A percentile compares a stretch with the other conserved stretches of the same genome.
These are phyloP conservation scores for Branchipolynoe longqiensis DNA, from an alignment of 2,888 invertebrate species.

Conservation along the genomic window DNA sequence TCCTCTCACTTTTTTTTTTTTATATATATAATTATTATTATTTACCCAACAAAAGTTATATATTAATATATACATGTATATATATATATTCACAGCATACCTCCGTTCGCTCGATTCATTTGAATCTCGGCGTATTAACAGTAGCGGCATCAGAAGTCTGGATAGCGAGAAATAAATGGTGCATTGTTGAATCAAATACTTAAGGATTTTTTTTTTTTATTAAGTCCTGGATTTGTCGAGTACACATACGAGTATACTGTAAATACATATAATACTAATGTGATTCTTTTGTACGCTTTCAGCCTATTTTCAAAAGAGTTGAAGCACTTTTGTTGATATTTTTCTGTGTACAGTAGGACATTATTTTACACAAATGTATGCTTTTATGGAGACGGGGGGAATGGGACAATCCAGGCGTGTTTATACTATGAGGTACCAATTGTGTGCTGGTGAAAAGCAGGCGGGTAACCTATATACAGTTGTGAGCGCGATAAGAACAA, in stretches of 20 bases:
- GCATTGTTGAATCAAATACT: no score
- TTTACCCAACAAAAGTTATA: no score
- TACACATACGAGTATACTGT: constrained; percentile 38
- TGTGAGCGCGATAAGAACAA: not conserved
- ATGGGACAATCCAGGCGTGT: not conserved
- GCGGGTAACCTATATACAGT: no score
- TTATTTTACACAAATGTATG: constrained; percentile 23
- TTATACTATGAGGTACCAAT: not conserved
- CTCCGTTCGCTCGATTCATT: constrained; percentile 3
- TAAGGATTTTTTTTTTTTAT: no score
- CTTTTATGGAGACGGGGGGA: constrained; percentile 20
- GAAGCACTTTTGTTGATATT: constrained; percentile 7
- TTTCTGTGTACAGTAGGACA: constrained; percentile 22
- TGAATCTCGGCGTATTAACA: not conserved
- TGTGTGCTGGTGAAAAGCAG: no score
- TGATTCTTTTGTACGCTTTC: not conserved
- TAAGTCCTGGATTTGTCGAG: not conserved
- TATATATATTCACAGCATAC: constrained; percentile 20
- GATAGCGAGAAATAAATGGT: no score
- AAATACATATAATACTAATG: not conserved
- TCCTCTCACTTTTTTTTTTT: no score
- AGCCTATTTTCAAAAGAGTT: constrained; percentile 10
- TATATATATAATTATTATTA: no score
- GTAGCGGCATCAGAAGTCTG: no score
- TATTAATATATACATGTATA: no score